Conservation (phyloP, 2,797 vertebrate species). For the Carcharodon carcharias region DNA sequence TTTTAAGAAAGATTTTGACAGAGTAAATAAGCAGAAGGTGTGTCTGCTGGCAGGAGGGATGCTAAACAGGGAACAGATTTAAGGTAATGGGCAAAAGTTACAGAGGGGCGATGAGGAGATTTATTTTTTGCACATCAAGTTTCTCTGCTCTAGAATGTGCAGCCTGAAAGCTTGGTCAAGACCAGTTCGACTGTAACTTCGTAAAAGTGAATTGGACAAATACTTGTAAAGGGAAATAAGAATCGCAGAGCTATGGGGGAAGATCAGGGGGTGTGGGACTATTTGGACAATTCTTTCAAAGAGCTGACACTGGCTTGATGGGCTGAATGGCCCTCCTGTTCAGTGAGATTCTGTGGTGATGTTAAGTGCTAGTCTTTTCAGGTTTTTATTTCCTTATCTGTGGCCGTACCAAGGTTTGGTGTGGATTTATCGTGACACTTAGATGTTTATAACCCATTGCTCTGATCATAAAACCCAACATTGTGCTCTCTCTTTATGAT, state of each 20-base stretch:
- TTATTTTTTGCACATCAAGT: background rate
- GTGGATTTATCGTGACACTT: background rate
- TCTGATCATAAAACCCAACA: background rate
- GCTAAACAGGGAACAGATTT: background rate
- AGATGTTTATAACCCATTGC: background rate
- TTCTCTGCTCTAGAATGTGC: background rate
- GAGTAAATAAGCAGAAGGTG: background rate
- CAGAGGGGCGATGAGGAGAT: background rate
- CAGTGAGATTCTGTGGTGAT: background rate
- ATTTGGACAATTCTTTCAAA: background rate
- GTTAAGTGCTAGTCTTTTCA: background rate
- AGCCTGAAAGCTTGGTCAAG: background rate
- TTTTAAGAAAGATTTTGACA: background rate
- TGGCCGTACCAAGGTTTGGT: background rate
- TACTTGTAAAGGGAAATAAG: background rate
- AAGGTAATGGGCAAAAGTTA: background rate
- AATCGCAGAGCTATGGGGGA: background rate
- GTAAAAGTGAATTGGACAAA: background rate
- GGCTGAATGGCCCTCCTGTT: background rate
- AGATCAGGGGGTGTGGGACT: background rate
- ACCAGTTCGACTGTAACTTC: background rate
- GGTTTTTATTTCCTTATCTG: background rate
- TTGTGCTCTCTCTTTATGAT: background rate
- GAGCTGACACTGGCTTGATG: background rate
- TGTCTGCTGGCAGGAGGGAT: background rate